A percentile compares a stretch with the other conserved stretches of the same genome.
These are phyloP conservation scores for Mesocentrotus franciscanus DNA, from an alignment of 53 echinoderm and acorn worm genomes.

Conservation along the genomic window DNA sequence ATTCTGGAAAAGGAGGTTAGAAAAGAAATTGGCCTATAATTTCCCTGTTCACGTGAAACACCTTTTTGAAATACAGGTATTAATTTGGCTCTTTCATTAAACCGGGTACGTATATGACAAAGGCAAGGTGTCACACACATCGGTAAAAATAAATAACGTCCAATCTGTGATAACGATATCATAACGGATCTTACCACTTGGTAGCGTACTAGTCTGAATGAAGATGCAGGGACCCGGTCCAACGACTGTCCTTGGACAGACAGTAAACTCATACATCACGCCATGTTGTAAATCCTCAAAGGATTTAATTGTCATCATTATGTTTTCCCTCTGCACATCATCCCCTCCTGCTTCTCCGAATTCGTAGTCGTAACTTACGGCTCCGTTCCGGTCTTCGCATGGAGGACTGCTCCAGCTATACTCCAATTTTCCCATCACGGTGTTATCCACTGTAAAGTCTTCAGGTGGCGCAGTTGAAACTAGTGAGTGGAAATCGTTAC, in stretches of 20 bases:
- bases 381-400: not conserved
- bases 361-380: not conserved
- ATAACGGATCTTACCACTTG: not conserved
- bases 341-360: not conserved
- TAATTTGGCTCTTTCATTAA: too few species aligned
- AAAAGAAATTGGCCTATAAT: too few species aligned
- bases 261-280: not conserved
- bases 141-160: too few species aligned
- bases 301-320: not conserved
- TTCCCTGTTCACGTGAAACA: too few species aligned
- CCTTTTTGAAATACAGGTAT: too few species aligned
- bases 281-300: not conserved
- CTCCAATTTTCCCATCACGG: not conserved
- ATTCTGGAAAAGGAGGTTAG: too few species aligned
- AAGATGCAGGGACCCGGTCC: conserved; percentile 13
- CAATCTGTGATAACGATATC: too few species aligned
- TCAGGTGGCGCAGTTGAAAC: not conserved
- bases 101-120: too few species aligned
- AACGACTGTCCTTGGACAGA: not conserved
- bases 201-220: not conserved
- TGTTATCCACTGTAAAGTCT: not conserved
- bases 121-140: too few species aligned
- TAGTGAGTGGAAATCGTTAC: not conserved
- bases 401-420: conserved; percentile 10
- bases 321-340: not conserved